Evolutionary conservation across 2,113 vertebrate genomes (phyloP).

Genomic region (Bambusicola thoracicus): DNA sequence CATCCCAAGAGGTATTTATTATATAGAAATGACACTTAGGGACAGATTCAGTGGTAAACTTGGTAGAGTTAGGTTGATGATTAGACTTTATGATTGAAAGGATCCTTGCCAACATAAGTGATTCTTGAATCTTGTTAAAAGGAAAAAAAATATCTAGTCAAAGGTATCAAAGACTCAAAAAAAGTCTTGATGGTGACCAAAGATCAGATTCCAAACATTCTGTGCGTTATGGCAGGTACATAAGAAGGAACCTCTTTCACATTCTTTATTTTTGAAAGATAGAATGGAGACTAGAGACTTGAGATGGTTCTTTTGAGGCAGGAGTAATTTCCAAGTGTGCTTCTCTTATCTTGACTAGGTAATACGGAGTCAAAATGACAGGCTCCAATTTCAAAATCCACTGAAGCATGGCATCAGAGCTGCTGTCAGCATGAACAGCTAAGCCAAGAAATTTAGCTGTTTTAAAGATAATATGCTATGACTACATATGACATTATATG

Average conservation of each 20-base stretch:
- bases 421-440: neutral
- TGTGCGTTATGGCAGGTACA: neutral
- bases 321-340: neutral
- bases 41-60: neutral
- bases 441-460: neutral
- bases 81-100: neutral
- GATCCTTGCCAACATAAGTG: neutral
- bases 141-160: neutral
- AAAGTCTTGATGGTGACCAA: neutral
- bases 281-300: neutral
- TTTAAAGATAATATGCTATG: neutral
- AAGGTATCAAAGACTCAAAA: neutral
- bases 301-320: neutral
- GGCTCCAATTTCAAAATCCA: neutral
- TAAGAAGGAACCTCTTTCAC: neutral
- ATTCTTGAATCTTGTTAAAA: neutral
- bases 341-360: fast-evolving
- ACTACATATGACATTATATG: neutral
- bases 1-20: neutral
- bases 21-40: neutral
- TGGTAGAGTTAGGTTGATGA: neutral
- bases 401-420: neutral
- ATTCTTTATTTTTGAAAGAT: neutral
- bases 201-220: neutral
- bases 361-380: neutral